Base-by-base conservation (phyloP, 2,888 invertebrate genomes). In the Amblyteles armatorius region DNA sequence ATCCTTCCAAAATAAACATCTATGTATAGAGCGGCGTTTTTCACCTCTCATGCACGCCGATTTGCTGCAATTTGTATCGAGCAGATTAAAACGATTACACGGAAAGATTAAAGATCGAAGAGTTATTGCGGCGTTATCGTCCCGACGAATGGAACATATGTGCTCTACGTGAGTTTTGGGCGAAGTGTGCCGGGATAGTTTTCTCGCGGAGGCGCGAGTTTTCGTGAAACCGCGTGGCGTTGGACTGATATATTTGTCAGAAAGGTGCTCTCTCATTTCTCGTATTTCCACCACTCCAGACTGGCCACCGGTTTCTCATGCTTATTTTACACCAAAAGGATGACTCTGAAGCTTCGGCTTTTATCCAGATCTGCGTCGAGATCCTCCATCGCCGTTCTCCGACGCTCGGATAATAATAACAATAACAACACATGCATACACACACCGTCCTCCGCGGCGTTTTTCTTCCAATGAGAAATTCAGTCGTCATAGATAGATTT, bases 191-290 rank as follows among this genome's bases (percentile, higher is more conserved):
- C 2, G 19, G 33, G 26, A n/a, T 52, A 19, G 52, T 72, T 60
- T 13, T 73, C 60, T 40, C 60, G 60, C 29, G 33, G 2, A 44
- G 50, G 22, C 36, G 2, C 48, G 60, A 72, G n/a, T 84, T 87
- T 82, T 84, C 84, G 69, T 57, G 73, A 88, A 86, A 87, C 86
- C 86, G 86, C 87, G 88, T 88, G 86, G 85, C 86, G 84, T 83
- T 80, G 74, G 81, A 86, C 88, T 88, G 89, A 89, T 89, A 90
- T 90, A 91, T 90, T 87, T 88, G 88, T 87, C 84, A 84, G 84
- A 60, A 80, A 84, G 65, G 71, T 68, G 67, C 78, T 79, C 78
- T 79, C 80, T 78, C 80, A 73, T 72, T 83, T 84, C 85, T 76
- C 76, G 79, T 50, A 71, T 85, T 84, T 86, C 84, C 85, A 83